These are phyloP conservation scores for Psilopogon haemacephalus DNA, from an alignment of 2,113 vertebrate species.

Conservation along the genomic window DNA sequence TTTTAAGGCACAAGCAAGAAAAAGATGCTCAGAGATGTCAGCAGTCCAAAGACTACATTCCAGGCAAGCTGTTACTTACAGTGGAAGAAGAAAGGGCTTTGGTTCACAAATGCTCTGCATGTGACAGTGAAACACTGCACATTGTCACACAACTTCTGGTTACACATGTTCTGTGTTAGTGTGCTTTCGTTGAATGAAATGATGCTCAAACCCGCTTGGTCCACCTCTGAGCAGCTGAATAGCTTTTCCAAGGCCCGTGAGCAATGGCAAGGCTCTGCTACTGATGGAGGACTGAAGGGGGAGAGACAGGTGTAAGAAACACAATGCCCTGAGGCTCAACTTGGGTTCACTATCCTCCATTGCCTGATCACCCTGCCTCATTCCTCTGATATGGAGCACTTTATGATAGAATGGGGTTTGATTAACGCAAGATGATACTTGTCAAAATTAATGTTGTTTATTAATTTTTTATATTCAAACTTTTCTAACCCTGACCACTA, in stretches of 20 bases:
- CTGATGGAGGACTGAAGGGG: not conserved
- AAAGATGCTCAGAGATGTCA: not conserved
- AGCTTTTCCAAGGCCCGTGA: not conserved
- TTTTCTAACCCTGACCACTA: too few relatives aligned
- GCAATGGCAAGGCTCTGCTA: not conserved
- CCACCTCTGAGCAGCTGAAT: not conserved
- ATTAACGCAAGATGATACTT: too few relatives aligned
- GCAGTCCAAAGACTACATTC: not conserved
- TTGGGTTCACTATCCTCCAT: not conserved
- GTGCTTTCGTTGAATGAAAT: not conserved
- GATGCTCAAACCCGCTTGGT: not conserved
- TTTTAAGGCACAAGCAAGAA: not conserved
- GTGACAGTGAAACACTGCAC: accelerated
- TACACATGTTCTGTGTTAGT: not conserved
- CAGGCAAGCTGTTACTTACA: not conserved
- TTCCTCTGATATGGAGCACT: accelerated
- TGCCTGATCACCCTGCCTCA: not conserved
- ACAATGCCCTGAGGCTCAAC: not conserved
- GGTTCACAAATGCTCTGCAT: not conserved
- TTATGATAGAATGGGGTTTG: too few relatives aligned
- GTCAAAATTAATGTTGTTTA: too few relatives aligned
- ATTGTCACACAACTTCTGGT: not conserved
- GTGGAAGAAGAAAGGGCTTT: not conserved
- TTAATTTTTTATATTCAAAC: too few relatives aligned
- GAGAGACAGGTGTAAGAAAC: too few relatives aligned